Conservation (phyloP, 2,888 invertebrate genomes). For the Macropis europaea region DNA sequence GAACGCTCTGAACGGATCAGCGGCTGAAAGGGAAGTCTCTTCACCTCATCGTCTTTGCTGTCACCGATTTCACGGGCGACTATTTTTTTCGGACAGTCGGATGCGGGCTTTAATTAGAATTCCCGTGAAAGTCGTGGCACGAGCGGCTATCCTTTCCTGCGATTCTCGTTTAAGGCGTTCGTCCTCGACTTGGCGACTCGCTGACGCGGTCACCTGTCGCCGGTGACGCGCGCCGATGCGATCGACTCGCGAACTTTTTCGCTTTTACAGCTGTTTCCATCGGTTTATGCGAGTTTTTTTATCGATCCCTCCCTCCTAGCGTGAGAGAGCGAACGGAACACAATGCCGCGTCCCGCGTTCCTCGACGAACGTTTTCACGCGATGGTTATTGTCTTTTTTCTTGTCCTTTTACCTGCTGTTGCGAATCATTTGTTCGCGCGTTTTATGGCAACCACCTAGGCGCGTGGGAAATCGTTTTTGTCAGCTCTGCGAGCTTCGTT, state of each 20-base stretch:
- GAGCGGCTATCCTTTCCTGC: constrained; percentile 45
- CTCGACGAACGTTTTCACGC: neutral
- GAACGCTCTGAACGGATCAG: no score
- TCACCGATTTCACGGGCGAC: neutral
- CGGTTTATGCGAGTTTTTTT: constrained; percentile 24
- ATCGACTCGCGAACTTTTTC: constrained; percentile 31
- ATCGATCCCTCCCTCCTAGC: constrained; percentile 19
- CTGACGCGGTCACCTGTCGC: constrained; percentile 57
- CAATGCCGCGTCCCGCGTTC: no score
- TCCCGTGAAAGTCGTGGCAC: constrained; percentile 40
- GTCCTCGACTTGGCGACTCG: constrained; percentile 50
- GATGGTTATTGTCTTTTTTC: no score
- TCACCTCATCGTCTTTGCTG: no score
- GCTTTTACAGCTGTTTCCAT: constrained; percentile 25
- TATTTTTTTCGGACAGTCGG: constrained; percentile 21
- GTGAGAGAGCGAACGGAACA: neutral
- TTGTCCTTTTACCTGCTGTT: no score
- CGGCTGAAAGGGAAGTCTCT: no score
- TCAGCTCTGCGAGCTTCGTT: no score
- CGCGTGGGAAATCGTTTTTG: no score
- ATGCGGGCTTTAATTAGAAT: constrained; percentile 11
- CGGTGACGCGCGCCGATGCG: constrained; percentile 40
- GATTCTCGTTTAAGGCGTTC: constrained; percentile 43
- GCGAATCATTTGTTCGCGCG: no score
- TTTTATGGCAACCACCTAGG: no score